Evolutionary conservation across 1,140 invertebrate genomes (phyloP).

Genomic region (Caerostris darwini): DNA sequence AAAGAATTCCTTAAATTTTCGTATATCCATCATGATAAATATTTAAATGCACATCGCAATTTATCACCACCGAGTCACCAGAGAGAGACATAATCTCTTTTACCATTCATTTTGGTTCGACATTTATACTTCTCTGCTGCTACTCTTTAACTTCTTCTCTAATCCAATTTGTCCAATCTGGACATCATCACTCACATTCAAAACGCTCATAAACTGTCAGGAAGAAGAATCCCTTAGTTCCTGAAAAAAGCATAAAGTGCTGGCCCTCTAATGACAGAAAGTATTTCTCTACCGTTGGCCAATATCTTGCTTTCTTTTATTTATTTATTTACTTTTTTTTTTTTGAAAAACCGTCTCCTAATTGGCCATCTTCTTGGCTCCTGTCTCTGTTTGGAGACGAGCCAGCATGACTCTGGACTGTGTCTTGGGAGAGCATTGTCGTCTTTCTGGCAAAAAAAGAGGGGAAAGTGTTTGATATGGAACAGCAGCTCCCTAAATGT

Average conservation of each 20-base stretch:
- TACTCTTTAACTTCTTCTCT: slow-evolving; percentile 15
- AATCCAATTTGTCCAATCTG: slow-evolving; percentile 69
- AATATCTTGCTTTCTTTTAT: slow-evolving; percentile 15
- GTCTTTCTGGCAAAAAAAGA: background rate
- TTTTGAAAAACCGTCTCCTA: slow-evolving; percentile 29
- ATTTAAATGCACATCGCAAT: background rate
- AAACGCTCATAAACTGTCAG: slow-evolving; percentile 65
- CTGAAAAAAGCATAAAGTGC: slow-evolving; percentile 18
- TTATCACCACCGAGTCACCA: background rate
- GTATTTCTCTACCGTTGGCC: slow-evolving; percentile 8
- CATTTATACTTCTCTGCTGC: slow-evolving; percentile 31
- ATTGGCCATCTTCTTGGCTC: slow-evolving; percentile 56
- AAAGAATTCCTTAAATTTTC: background rate
- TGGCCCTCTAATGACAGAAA: background rate
- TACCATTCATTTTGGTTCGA: background rate
- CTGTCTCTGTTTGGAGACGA: slow-evolving; percentile 44
- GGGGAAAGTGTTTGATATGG: slow-evolving; percentile 54
- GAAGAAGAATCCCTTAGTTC: slow-evolving; percentile 39
- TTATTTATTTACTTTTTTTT: background rate
- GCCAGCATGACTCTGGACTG: slow-evolving; percentile 51
- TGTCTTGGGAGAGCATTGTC: slow-evolving; percentile 17
- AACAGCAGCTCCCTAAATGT: slow-evolving; percentile 68
- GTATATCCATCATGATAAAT: background rate
- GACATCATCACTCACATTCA: slow-evolving; percentile 65
- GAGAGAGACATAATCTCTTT: background rate